Base-by-base conservation (phyloP, 2,113 vertebrate species). In the Sphyrna mokarran region DNA sequence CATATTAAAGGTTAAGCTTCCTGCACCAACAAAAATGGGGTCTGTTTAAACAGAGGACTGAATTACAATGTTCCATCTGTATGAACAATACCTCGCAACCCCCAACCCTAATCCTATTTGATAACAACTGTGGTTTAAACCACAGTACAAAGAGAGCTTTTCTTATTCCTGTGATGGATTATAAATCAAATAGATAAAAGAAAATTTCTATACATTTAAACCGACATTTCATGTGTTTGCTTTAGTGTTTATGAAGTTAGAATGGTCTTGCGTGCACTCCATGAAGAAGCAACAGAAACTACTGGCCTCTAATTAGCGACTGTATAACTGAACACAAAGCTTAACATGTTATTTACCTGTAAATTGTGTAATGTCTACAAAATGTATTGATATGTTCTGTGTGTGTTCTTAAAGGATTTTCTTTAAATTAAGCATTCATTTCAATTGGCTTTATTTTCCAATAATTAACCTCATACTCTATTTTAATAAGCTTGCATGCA, bases 341-440 rank as follows among this genome's bases (percentile, higher is more conserved):
- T 66, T 66, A 93, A 63, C 61, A 93, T 20, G 33, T 66, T 66
- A 93, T 93, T n/a, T 93, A 66, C n/a, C n/a, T 66, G 61, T 93
- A 66, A 66, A 93, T 93, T 23, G 37, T 93, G 89, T 93, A 66
- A 93, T 18, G 16, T 66, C 9, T 93, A 33, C 33, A 18, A 37
- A 66, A 66, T 93, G 37, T 93, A 16, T 66, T 93, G 89, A n/a
- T 3, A 90, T 16, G 54, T 37, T 93, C 14, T 83, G 80, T 40
- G 37, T 9, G 16, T 6, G 37, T 40, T 40, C 80, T 66, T 37
- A n/a, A 66, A 66, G 58, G n/a, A 40, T 40, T 37, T 93, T 37
- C 33, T 93, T 37, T 93, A 68, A 66, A 68, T 66, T 66, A 37
- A 93, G 89, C 63, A 93, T 93, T 93, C 61, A 66, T 37, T 37